phyloP scores from a whole-genome alignment of 2,113 vertebrate species.

The Sceloporus undulatus region DNA sequence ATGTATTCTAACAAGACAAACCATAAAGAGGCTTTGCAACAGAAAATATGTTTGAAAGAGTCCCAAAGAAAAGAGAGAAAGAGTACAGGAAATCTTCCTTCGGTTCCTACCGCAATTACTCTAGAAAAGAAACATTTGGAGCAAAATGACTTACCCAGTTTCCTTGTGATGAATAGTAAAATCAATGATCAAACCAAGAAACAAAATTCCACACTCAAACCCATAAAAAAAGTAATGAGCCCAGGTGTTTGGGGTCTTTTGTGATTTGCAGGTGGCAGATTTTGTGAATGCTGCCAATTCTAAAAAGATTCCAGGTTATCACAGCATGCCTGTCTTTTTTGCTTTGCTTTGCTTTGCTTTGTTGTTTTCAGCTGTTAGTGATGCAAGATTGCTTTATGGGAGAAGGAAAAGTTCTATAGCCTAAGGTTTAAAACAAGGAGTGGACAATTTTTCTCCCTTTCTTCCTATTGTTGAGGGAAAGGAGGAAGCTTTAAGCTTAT shows the following conservation, averaged over 20 bases:
- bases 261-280: background rate
- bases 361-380: rapidly evolving
- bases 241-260: conserved; percentile 12
- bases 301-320: background rate
- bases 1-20: conserved; percentile 4
- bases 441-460: background rate
- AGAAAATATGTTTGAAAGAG: conserved; percentile 5
- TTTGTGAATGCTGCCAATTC: background rate
- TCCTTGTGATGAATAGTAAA: conserved; percentile 44
- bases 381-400: background rate
- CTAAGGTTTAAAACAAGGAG: conserved; percentile 24
- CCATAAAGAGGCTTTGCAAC: background rate
- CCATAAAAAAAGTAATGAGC: background rate
- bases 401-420: background rate
- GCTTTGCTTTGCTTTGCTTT: background rate
- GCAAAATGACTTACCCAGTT: conserved; percentile 57
- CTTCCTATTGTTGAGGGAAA: conserved; percentile 34
- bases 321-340: background rate
- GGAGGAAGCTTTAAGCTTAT: conserved; percentile 43
- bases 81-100: background rate
- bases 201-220: conserved; percentile 26
- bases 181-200: conserved; percentile 37
- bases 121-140: conserved; percentile 36
- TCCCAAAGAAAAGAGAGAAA: background rate
- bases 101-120: conserved; percentile 20